phyloP scores from a whole-genome alignment of 1,140 invertebrate species.

The Chrysomallon squamiferum region DNA sequence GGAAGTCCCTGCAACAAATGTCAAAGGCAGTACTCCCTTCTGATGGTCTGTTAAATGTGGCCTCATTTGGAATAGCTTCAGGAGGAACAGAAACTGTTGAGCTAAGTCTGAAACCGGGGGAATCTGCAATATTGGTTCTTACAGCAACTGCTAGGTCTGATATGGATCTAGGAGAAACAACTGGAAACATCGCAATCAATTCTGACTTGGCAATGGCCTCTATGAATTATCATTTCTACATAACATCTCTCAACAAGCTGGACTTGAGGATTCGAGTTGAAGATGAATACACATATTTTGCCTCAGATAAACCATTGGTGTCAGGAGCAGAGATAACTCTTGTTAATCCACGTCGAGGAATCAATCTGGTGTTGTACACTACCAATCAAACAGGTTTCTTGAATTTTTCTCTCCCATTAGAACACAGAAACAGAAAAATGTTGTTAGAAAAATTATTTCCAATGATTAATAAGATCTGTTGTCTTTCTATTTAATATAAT shows the following conservation, averaged over 20 bases:
- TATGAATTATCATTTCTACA: constrained; percentile 17
- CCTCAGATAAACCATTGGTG: constrained; percentile 22
- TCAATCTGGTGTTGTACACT: constrained; percentile 1
- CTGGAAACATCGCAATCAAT: constrained; percentile 19
- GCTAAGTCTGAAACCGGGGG: constrained; percentile 12
- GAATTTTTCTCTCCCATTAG: too few relatives aligned
- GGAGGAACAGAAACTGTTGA: background rate
- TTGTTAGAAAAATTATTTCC: too few relatives aligned
- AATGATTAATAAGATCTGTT: too few relatives aligned
- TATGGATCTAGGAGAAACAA: constrained; percentile 16
- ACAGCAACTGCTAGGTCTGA: background rate
- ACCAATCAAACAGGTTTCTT: constrained; percentile 23
- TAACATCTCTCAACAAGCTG: constrained; percentile 15
- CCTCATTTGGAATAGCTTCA: constrained; percentile 13
- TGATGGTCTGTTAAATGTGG: constrained; percentile 12
- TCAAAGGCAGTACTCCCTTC: constrained; percentile 19
- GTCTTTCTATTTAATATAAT: too few relatives aligned
- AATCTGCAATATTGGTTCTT: constrained; percentile 10
- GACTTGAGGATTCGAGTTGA: constrained; percentile 31
- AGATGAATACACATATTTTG: constrained; percentile 41
- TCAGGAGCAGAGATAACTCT: constrained; percentile 21
- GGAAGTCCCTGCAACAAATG: constrained; percentile 14
- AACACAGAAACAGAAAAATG: too few relatives aligned
- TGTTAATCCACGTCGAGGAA: constrained; percentile 7
- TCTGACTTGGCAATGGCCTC: background rate